Percentiles rank a stretch among this genome's conserved stretches.
Conservation (phyloP, 35 echinoderm and acorn worm genomes). For the Strongylocentrotus purpuratus region DNA sequence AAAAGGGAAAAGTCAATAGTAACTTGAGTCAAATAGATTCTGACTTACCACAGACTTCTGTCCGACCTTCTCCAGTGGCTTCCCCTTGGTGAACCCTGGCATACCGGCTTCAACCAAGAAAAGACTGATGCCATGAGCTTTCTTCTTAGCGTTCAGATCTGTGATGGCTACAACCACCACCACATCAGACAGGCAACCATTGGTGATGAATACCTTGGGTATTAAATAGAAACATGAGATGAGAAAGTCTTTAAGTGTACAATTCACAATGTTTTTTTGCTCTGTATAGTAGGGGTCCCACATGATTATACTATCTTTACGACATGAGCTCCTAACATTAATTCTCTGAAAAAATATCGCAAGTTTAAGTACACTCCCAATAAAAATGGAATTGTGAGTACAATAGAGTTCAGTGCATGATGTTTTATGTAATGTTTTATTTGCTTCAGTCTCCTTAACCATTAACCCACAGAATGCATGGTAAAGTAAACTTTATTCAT, state of each 20-base stretch:
- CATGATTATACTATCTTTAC: too few species aligned
- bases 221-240: not conserved
- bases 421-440: too few species aligned
- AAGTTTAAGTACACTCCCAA: too few species aligned
- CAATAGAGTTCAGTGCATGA: too few species aligned
- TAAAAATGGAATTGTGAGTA: too few species aligned
- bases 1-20: not conserved
- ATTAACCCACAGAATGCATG: too few species aligned
- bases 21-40: not conserved
- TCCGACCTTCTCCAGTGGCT: constrained; percentile 71
- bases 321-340: too few species aligned
- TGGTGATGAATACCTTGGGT: constrained; percentile 78
- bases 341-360: too few species aligned
- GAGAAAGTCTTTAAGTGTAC: not conserved
- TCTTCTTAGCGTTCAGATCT: constrained; percentile 53
- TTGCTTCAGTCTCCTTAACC: too few species aligned
- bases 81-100: constrained; percentile 76
- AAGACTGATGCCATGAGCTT: constrained; percentile 77
- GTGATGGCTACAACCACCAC: constrained; percentile 78
- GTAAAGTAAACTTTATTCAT: too few species aligned
- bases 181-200: constrained; percentile 74
- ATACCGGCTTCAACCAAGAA: constrained; percentile 77
- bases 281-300: too few species aligned
- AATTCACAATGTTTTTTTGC: too few species aligned
- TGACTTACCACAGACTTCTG: constrained; percentile 66